Percentiles rank a stretch among this genome's conserved stretches.
phyloP scores from a whole-genome alignment of 2,797 vertebrate genomes.

The Poliocrania exsul region DNA sequence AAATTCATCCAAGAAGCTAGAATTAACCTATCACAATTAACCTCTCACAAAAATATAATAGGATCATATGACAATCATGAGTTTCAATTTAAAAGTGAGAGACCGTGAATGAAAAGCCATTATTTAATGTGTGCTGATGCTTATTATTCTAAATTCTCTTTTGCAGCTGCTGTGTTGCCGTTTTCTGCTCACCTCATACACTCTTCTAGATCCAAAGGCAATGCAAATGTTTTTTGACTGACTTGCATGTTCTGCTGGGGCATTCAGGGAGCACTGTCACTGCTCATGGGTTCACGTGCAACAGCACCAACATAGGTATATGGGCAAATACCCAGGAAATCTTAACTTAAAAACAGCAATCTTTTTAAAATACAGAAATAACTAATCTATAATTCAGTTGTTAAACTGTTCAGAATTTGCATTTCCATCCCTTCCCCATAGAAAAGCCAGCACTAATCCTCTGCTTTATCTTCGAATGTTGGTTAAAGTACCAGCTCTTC shows the following conservation, averaged over 20 bases:
- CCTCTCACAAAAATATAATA: background rate
- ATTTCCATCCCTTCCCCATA: background rate
- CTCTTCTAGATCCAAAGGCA: background rate
- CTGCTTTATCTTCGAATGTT: background rate
- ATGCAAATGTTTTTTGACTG: background rate
- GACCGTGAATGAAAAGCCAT: background rate
- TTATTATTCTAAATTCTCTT: background rate
- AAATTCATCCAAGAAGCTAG: background rate
- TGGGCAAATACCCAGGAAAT: background rate
- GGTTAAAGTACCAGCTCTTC: background rate
- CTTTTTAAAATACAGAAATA: background rate
- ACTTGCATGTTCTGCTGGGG: background rate
- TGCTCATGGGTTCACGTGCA: background rate
- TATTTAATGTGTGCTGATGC: background rate
- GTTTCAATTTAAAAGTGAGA: background rate
- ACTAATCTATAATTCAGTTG: background rate
- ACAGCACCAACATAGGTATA: background rate
- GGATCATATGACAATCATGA: background rate
- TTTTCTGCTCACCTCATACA: background rate
- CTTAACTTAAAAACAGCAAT: background rate
- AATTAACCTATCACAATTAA: background rate
- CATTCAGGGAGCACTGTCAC: background rate
- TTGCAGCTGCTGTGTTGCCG: fast-evolving
- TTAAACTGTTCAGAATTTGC: background rate
- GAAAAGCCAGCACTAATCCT: background rate